Conservation (phyloP, 1,140 invertebrate species). For the Diabrotica undecimpunctata region DNA sequence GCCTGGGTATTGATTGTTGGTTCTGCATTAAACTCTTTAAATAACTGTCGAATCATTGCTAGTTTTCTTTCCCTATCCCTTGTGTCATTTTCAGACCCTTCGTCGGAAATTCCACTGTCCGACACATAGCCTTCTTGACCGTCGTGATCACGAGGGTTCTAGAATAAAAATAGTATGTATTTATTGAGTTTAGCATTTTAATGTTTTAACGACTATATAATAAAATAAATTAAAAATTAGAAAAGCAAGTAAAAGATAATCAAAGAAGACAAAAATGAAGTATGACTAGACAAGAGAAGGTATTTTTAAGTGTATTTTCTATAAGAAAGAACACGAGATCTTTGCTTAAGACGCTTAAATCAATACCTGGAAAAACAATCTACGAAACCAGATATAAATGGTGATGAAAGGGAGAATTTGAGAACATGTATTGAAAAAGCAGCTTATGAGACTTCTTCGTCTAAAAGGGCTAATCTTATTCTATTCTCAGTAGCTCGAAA, state of each 20-base stretch:
- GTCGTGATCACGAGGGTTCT: constrained; percentile 13
- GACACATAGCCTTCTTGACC: constrained; percentile 59
- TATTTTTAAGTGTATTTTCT: background rate
- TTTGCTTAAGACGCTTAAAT: too few species aligned
- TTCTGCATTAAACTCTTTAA: constrained; percentile 62
- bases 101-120: constrained; percentile 73
- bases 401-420: too few species aligned
- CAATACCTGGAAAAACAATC: too few species aligned
- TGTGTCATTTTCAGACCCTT: constrained; percentile 70
- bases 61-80: constrained; percentile 69
- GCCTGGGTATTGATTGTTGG: constrained; percentile 63
- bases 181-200: background rate
- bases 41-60: constrained; percentile 61
- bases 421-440: too few species aligned
- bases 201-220: background rate
- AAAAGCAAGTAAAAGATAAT: too few species aligned
- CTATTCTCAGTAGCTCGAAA: too few species aligned
- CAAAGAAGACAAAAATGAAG: too few species aligned
- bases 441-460: too few species aligned
- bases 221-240: background rate
- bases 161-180: background rate
- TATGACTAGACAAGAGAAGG: too few species aligned
- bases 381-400: too few species aligned
- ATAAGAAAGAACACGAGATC: too few species aligned
- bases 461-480: too few species aligned